phyloP scores from a whole-genome alignment of 2,797 vertebrate genomes.

The Hemibagrus guttatus region DNA sequence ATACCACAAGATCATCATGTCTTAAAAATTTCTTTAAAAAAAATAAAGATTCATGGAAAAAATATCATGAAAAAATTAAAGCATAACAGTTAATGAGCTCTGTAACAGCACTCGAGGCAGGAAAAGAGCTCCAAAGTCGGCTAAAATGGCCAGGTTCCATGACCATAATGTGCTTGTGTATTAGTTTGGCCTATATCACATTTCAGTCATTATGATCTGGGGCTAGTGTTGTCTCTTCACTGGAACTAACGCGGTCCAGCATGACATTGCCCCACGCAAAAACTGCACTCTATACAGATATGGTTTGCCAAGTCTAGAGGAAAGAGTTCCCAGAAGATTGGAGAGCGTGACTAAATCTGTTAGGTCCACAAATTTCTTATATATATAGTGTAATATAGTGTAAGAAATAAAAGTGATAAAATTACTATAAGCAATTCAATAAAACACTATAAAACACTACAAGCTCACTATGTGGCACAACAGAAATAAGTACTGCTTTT shows the following conservation, averaged over 20 bases:
- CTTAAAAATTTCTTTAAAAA: too few relatives aligned
- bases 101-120: background rate
- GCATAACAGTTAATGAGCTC: background rate
- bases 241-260: background rate
- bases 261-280: background rate
- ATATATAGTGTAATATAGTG: background rate
- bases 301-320: background rate
- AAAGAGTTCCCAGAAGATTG: background rate
- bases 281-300: background rate
- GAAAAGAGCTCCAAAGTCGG: background rate
- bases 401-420: background rate
- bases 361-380: background rate
- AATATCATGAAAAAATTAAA: background rate
- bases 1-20: background rate
- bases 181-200: background rate
- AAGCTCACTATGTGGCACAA: background rate
- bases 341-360: background rate
- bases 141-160: background rate
- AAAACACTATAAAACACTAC: background rate
- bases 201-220: background rate
- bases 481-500: background rate
- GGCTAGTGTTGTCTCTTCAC: background rate
- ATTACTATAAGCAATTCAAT: background rate
- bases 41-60: background rate
- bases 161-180: background rate